These are phyloP conservation scores for Invenusta paracnida DNA, from an alignment of 2,888 invertebrate species.

Conservation along the genomic window DNA sequence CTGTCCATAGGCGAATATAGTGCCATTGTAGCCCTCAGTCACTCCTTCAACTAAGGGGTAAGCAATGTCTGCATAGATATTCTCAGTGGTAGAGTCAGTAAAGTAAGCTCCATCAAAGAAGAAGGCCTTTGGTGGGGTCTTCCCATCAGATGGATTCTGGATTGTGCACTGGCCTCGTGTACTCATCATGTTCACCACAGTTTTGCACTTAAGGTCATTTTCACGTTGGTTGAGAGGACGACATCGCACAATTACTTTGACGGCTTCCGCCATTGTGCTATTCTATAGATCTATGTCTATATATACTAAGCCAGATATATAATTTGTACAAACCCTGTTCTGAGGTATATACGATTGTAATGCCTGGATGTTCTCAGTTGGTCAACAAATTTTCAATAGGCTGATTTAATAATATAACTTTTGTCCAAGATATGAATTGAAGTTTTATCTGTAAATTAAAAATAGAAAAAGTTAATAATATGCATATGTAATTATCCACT, in stretches of 20 bases:
- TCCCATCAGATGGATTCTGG: slow-evolving; percentile 51
- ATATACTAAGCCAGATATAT: too few relatives aligned
- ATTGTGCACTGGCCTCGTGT: slow-evolving; percentile 66
- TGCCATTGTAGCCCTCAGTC: slow-evolving; percentile 83
- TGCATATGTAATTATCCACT: too few relatives aligned
- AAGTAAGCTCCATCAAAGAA: slow-evolving; percentile 80
- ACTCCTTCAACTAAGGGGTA: slow-evolving; percentile 79
- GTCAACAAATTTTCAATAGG: too few relatives aligned
- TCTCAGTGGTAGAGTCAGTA: slow-evolving; percentile 73
- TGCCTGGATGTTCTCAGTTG: too few relatives aligned
- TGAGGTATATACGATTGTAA: too few relatives aligned
- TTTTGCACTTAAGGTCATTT: slow-evolving; percentile 68
- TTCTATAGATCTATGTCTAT: too few relatives aligned
- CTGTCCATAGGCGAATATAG: slow-evolving; percentile 86
- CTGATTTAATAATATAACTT: too few relatives aligned
- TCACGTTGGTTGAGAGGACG: slow-evolving; percentile 78
- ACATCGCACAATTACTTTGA: slow-evolving; percentile 78
- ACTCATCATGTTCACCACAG: slow-evolving; percentile 63
- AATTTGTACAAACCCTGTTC: too few relatives aligned
- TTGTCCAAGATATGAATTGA: too few relatives aligned
- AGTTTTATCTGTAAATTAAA: too few relatives aligned
- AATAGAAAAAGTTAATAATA: too few relatives aligned
- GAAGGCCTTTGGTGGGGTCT: slow-evolving; percentile 63
- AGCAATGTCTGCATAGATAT: slow-evolving; percentile 79
- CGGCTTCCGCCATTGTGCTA: slow-evolving; percentile 67